Conservation (phyloP, 2,113 vertebrate species). For the Syngnathus typhle region DNA sequence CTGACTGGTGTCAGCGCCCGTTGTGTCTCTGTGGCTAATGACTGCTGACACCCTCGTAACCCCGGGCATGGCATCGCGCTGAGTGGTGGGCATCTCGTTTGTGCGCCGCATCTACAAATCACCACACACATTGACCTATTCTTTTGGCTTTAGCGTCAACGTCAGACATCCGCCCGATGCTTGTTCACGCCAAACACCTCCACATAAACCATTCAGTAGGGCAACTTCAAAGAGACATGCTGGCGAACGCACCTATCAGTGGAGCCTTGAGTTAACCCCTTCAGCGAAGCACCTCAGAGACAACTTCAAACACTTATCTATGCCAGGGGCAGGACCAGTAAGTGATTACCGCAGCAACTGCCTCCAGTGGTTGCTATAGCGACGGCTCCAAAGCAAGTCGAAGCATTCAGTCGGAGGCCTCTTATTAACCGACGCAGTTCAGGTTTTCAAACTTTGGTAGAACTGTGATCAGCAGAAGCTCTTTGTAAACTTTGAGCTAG, state of each 20-base stretch:
- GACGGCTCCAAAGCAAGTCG: conserved; percentile 64
- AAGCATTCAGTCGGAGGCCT: conserved; percentile 31
- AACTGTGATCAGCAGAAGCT: conserved; percentile 63
- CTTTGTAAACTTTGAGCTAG: conserved; percentile 51
- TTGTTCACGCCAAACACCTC: conserved; percentile 49
- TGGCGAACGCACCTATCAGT: conserved; percentile 35
- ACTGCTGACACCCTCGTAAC: conserved; percentile 56
- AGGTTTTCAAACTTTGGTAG: conserved; percentile 53
- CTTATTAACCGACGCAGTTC: conserved; percentile 27
- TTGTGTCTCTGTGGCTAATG: conserved; percentile 56
- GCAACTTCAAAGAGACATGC: conserved; percentile 58
- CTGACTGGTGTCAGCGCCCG: conserved; percentile 65
- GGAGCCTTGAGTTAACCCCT: conserved; percentile 59
- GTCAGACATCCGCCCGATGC: conserved; percentile 50
- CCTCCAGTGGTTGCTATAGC: conserved; percentile 71
- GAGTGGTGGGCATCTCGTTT: conserved; percentile 61
- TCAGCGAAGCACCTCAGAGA: conserved; percentile 55
- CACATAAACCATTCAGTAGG: conserved; percentile 42
- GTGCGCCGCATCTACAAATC: conserved; percentile 52
- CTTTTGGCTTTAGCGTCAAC: conserved; percentile 71
- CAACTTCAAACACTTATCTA: conserved; percentile 62
- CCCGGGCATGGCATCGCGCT: conserved; percentile 32
- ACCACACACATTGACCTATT: conserved; percentile 74
- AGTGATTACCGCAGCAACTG: conserved; percentile 60
- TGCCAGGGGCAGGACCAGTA: conserved; percentile 56